These are phyloP conservation scores for Rhinopomastus cyanomelas DNA, from an alignment of 2,113 vertebrate genomes.

Conservation along the genomic window DNA sequence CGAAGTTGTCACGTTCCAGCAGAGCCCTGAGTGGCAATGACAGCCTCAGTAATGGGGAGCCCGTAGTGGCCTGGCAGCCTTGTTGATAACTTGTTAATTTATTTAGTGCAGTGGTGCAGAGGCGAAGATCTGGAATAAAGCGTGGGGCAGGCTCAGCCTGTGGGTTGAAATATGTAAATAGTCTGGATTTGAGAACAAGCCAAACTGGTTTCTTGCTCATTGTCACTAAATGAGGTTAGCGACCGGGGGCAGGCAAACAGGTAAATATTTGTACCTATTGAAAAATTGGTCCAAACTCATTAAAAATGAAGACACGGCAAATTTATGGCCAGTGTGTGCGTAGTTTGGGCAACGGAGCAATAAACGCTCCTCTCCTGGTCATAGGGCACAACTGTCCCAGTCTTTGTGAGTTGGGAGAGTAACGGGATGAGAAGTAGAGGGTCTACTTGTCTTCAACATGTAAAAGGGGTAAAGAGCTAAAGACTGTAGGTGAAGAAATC, in stretches of 20 bases:
- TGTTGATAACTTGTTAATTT: conserved; percentile 62
- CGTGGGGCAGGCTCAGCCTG: conserved; percentile 40
- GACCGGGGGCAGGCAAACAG: conserved; percentile 66
- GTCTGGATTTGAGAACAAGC: not conserved
- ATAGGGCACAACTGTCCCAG: not conserved
- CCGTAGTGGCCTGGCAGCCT: conserved; percentile 36
- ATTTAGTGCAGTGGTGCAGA: conserved; percentile 70
- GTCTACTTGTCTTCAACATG: not conserved
- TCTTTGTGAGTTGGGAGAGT: not conserved
- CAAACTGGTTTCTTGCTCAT: conserved; percentile 23
- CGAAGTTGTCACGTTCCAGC: conserved; percentile 40
- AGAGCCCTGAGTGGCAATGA: conserved; percentile 57
- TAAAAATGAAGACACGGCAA: conserved; percentile 34
- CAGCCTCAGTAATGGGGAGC: conserved; percentile 49
- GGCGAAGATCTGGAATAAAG: conserved; percentile 64
- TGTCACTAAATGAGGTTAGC: conserved; percentile 61
- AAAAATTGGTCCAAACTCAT: too few species aligned
- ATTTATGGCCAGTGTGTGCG: conserved; percentile 33
- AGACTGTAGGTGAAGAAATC: not conserved
- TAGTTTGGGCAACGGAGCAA: conserved; percentile 58
- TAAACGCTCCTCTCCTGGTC: conserved; percentile 50
- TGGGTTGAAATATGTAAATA: conserved; percentile 71
- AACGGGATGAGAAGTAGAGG: not conserved
- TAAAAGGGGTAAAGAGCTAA: not conserved
- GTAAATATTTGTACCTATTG: conserved; percentile 62